Base-by-base conservation (phyloP, 1,140 invertebrate genomes). In the Apolygus lucorum region DNA sequence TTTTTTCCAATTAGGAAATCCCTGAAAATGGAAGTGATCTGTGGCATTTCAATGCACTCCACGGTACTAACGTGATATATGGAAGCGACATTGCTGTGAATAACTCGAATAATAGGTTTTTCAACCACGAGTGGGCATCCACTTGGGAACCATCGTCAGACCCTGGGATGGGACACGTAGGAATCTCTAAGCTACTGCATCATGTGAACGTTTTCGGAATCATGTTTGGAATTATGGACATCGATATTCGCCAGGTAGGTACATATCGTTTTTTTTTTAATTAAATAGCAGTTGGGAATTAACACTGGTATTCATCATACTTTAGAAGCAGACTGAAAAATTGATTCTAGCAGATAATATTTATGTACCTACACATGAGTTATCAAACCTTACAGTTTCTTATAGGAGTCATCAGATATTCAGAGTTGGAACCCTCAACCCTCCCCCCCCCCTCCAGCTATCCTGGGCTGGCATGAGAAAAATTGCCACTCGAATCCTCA, bases 1-100 rank as follows among this genome's bases (percentile, higher is more conserved):
- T n/a, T n/a, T n/a, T n/a, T n/a, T n/a, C n/a, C n/a, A n/a, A 1
- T 21, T 77, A 95, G 89, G 93, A 96, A 76, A 91, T 96, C 54
- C 92, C 93, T 0, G 93, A 96, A 79, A 96, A 96, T 75, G 93
- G 92, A 0, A 90, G 92, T 0, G 93, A 96, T 76, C 80, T 89
- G 1, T 87, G 88, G 0, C 93, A 96, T 77, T 80, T 96, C 13
- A 84, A 83, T 65, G 84, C 87, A 0, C 82, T 96, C 0, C 93
- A 96, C 73, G 84, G 83, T 25, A 79, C 84, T 22, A 76, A 82
- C 34, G 77, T 89, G 74, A 73, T 91, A 42, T 74, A 83, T 26
- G 83, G 86, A 28, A 77, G 82, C 0, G 79, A 83, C 66, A 76
- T 83, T 28, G 76, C 34, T 69, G 65, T n/a, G n/a, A n/a, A 74